Evolutionary conservation across 1,140 invertebrate genomes (phyloP), one percentile per base, ranked within the genome.

Genomic region (Orchestia grillus): DNA sequence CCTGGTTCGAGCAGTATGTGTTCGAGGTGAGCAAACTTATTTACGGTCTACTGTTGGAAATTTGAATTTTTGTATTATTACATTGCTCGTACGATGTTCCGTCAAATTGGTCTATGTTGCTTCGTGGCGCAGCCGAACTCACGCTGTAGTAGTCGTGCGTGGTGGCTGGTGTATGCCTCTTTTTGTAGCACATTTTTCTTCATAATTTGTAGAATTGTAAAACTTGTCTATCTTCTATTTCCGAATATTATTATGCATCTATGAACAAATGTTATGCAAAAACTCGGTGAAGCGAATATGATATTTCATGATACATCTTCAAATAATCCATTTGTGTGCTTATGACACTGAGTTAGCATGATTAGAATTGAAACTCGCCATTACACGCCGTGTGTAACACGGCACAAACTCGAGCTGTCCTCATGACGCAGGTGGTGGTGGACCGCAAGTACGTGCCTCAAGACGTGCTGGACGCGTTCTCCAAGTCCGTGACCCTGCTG

Each of bases 1-100:
- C 98, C 0, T 99, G 99, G 99, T 99, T 99, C 97, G 98, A 98
- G 96, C 98, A 99, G 97, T 99, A 99, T 97, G 99, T 99, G 0
- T 99, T 99, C 97, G 99, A 99, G 98, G 97, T 94, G 23, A 97
- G 96, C 36, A 62, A 57, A 41, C 28, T 77, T 36, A 77, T 77
- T 77, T 28, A 77, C 28, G 36, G 11, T 77, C 62, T 23, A 23
- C 1, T 77, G 3, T 77, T 77, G 11, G 11, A 1, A 36, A 77
- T 77, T 23, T 77, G 28, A 77, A 36, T 77, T 77, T 3, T 15
- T 77, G 3, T 3, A 1, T 77, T 36, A 23, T 77, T 19, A 77
- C 11, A 36, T 36, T 36, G 62, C 11, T 19, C 28, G 1, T 1
- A 23, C 28, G 28, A 77, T 77, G 28, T 53, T 53, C 19, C 6